Base-by-base conservation (phyloP, 92 coral and sea anemone genomes). In the Phymanthus crucifer region DNA sequence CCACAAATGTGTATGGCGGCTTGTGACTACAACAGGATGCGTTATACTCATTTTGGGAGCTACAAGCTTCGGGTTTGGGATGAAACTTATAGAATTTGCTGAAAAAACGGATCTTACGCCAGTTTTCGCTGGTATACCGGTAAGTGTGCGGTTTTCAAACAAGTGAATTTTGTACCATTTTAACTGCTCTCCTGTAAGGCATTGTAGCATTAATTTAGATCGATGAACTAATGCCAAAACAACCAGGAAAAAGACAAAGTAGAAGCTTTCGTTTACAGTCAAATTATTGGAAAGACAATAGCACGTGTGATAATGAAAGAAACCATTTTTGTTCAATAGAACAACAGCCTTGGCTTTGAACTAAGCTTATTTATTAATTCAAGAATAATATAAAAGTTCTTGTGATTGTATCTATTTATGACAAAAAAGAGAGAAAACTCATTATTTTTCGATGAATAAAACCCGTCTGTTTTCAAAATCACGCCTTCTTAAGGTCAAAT, bases 121-220 rank as follows among this genome's bases (percentile, higher is more conserved):
- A 6, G 70, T 81, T 37, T 37, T 89, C 21, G 80, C 87, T 32
- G 92, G 84, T n/a, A 31, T 85, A 10, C 92, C 92, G 83, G 92
- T 89, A 66, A 80, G 92, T 70, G 3, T 64, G 50, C 58, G 71
- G 70, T 57, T 75, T 11, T 43, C 18, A 1, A 19, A 23, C 9
- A 13, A 16, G 40, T 17, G 21, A 17, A 31, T 50, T 71, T 24
- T 71, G 1, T 3, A 21, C 75, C n/a, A 61, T 29, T 26, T 26
- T 18, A 27, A 0, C 29, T 54, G 14, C 2, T 14, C 23, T 57
- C 21, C 11, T n/a, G 21, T 24, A 17, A n/a, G n/a, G n/a, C n/a
- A n/a, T n/a, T 57, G 9, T n/a, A 24, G 29, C 34, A 61, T 61
- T n/a, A n/a, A n/a, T n/a, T n/a, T n/a, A n/a, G 34, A 18, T 24